phyloP scores from a whole-genome alignment of 2,888 invertebrate species.

The Sussaba pulchella region DNA sequence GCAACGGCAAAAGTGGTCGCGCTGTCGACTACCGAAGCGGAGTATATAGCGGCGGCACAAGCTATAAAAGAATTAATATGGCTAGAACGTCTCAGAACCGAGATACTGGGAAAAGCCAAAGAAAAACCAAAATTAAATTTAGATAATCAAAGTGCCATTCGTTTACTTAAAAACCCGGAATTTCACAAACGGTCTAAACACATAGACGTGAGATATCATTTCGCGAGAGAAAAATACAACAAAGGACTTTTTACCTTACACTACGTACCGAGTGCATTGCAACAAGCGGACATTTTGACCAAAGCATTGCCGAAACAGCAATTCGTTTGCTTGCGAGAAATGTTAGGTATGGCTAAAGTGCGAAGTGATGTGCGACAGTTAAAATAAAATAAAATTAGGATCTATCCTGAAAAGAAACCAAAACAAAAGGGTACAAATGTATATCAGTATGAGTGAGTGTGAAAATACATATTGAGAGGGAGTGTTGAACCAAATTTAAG shows the following conservation, averaged over 20 bases:
- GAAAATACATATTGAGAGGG: too few species aligned
- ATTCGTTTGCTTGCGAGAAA: conserved; percentile 32
- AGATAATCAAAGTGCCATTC: conserved; percentile 68
- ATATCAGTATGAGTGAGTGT: too few species aligned
- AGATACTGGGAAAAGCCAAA: conserved; percentile 30
- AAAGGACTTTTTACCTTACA: conserved; percentile 38
- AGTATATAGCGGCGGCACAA: conserved; percentile 4
- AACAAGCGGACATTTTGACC: conserved; percentile 54
- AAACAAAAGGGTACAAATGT: too few species aligned
- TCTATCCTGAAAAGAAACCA: too few species aligned
- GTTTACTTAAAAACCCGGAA: conserved; percentile 57
- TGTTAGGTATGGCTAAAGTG: conserved; percentile 7
- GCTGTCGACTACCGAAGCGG: too few species aligned
- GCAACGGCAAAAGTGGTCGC: conserved; percentile 56
- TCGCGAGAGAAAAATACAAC: conserved; percentile 51
- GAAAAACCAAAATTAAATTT: conserved; percentile 45
- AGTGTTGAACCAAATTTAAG: too few species aligned
- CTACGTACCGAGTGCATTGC: conserved; percentile 41
- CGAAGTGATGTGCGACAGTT: not conserved
- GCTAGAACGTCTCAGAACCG: conserved; percentile 42
- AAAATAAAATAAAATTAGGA: conserved; percentile 1
- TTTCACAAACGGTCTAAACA: conserved; percentile 61
- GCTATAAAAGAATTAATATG: conserved; percentile 67
- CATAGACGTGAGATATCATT: conserved; percentile 61
- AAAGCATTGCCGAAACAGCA: conserved; percentile 46